Conservation (phyloP, 1,140 invertebrate genomes). For the Plectus sambesii region DNA sequence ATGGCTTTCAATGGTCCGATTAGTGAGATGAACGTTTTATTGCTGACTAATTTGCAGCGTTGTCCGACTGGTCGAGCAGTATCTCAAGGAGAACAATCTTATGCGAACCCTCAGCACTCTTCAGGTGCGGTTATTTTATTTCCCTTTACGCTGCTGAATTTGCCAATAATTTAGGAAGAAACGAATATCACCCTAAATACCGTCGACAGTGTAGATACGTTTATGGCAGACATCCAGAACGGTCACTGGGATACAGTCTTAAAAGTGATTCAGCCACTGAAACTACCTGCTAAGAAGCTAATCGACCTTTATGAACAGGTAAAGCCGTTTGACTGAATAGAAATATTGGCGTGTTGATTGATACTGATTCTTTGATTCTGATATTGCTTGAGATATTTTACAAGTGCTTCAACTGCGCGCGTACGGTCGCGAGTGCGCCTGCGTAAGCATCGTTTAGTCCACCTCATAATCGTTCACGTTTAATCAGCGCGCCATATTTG, state of each 20-base stretch:
- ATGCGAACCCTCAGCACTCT: constrained; percentile 75
- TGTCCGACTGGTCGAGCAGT: constrained; percentile 92
- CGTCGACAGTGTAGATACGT: constrained; percentile 95
- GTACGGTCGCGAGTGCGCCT: too few species aligned
- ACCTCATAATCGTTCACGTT: too few species aligned
- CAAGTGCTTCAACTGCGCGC: too few species aligned
- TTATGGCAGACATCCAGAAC: constrained; percentile 90
- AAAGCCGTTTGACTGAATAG: constrained; percentile 13
- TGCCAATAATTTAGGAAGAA: constrained; percentile 63
- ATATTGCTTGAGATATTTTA: too few species aligned
- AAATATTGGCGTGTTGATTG: too few species aligned
- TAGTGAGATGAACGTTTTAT: constrained; percentile 1
- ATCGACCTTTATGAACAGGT: constrained; percentile 98
- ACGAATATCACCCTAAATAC: constrained; percentile 97
- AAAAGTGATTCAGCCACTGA: constrained; percentile 89
- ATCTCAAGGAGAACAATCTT: constrained; percentile 94
- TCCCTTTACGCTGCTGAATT: neutral
- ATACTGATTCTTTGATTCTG: too few species aligned
- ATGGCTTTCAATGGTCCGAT: too few species aligned
- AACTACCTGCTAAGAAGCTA: constrained; percentile 92
- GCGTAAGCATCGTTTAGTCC: too few species aligned
- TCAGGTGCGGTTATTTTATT: constrained; percentile 57
- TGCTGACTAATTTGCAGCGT: constrained; percentile 61
- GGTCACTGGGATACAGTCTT: constrained; percentile 99
- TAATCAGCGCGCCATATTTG: too few species aligned